phyloP scores from a whole-genome alignment of 1,140 invertebrate species.

The Potamilus streckersoni region DNA sequence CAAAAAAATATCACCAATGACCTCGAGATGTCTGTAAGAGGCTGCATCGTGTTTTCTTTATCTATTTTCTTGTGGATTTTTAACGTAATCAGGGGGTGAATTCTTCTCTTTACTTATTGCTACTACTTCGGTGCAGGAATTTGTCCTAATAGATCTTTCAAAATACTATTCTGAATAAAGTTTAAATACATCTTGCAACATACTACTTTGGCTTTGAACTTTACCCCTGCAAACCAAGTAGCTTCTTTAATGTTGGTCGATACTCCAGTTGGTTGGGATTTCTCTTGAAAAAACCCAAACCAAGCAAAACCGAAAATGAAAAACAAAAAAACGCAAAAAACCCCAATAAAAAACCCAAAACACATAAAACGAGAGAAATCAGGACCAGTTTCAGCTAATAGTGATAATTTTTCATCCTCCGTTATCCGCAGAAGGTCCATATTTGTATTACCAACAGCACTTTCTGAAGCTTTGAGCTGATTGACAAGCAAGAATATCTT shows the following conservation, averaged over 20 bases:
- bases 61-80: not conserved
- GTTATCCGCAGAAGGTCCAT: not conserved
- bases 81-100: constrained; percentile 13
- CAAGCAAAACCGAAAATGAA: too few relatives aligned
- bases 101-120: constrained; percentile 7
- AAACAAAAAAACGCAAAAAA: too few relatives aligned
- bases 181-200: too few relatives aligned
- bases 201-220: too few relatives aligned
- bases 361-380: too few relatives aligned
- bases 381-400: not conserved
- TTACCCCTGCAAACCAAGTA: too few relatives aligned
- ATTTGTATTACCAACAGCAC: not conserved
- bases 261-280: too few relatives aligned
- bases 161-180: not conserved
- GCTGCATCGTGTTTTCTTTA: not conserved
- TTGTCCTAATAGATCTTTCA: not conserved
- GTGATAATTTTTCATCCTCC: not conserved
- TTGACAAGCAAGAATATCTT: too few relatives aligned
- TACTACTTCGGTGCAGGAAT: not conserved
- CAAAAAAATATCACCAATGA: too few relatives aligned
- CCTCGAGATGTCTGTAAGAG: too few relatives aligned
- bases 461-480: not conserved
- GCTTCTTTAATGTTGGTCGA: too few relatives aligned
- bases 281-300: not conserved
- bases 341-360: too few relatives aligned